Evolutionary conservation across 2,113 vertebrate species (phyloP).

Genomic region (Macquaria ambigua): DNA sequence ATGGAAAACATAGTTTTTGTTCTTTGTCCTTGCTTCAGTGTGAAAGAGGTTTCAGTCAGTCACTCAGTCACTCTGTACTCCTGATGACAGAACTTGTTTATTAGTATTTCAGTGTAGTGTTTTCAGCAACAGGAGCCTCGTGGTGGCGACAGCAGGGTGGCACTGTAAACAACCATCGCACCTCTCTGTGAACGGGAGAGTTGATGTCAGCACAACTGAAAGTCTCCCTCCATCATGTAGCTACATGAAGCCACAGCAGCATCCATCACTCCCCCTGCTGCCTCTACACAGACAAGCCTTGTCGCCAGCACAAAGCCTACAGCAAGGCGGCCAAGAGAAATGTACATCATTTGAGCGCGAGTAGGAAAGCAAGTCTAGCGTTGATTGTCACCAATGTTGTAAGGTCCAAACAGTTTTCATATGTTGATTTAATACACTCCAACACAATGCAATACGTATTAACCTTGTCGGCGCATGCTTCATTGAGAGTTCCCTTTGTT

Average conservation of each 20-base stretch:
- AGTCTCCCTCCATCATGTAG: conserved; percentile 82
- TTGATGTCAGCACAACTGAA: conserved; percentile 84
- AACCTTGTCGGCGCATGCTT: conserved; percentile 65
- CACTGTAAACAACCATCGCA: conserved; percentile 82
- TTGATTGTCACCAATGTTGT: conserved; percentile 50
- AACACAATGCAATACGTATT: conserved; percentile 72
- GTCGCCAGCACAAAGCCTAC: conserved; percentile 46
- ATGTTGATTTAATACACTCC: conserved; percentile 69
- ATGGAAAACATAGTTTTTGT: background rate
- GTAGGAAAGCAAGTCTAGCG: conserved; percentile 39
- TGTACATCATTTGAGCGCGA: conserved; percentile 44
- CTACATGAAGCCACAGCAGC: conserved; percentile 75
- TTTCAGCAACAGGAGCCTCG: conserved; percentile 43
- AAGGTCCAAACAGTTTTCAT: conserved; percentile 59
- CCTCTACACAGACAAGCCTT: conserved; percentile 58
- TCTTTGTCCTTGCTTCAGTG: conserved; percentile 6
- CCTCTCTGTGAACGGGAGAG: conserved; percentile 77
- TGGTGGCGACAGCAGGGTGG: conserved; percentile 66
- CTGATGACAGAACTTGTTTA: conserved; percentile 36
- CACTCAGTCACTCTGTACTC: conserved; percentile 45
- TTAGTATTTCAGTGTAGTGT: conserved; percentile 35
- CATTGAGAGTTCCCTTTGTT: conserved; percentile 68
- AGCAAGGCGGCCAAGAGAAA: conserved; percentile 54
- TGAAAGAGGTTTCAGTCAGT: conserved; percentile 53
- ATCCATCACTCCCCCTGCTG: conserved; percentile 78